Evolutionary conservation across 2,888 invertebrate genomes (phyloP).

Genomic region (Drosophila pseudotakahashii): DNA sequence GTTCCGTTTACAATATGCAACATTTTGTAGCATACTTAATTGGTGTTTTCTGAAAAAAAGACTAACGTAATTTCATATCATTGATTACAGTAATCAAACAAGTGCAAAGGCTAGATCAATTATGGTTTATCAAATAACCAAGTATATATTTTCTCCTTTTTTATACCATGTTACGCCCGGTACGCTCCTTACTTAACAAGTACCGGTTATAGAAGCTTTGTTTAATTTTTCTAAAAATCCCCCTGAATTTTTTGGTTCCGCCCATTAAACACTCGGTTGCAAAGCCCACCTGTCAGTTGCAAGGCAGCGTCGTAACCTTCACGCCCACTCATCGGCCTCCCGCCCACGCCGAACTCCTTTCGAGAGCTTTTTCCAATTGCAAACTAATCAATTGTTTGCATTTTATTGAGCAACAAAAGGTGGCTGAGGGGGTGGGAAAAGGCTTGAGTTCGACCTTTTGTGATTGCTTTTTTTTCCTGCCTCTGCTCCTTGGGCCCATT

Average conservation of each 20-base stretch:
- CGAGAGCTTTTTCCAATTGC: constrained; percentile 69
- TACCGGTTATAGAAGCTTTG: neutral
- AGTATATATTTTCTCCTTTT: neutral
- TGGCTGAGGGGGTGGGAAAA: constrained; percentile 43
- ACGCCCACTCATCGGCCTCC: constrained; percentile 16
- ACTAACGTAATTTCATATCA: neutral
- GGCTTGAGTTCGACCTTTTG: constrained; percentile 78
- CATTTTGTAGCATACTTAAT: neutral
- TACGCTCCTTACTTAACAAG: neutral
- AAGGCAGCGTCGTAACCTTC: constrained; percentile 16
- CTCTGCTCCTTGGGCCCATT: constrained; percentile 31
- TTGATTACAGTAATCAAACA: too few species aligned
- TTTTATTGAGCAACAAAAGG: constrained; percentile 76
- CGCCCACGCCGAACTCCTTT: constrained; percentile 8
- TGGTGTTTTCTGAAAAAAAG: neutral
- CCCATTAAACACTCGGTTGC: neutral
- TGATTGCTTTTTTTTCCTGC: constrained; percentile 46
- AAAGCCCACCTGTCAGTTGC: constrained; percentile 70
- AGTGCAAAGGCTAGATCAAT: too few species aligned
- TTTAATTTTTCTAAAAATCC: neutral
- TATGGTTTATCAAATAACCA: neutral
- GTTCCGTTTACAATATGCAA: neutral
- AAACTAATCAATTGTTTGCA: constrained; percentile 82
- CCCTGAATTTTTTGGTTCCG: neutral
- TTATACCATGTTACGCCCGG: neutral